Evolutionary conservation across 2,888 invertebrate genomes (phyloP).

Genomic region (Mongoloraphidia duomilia): DNA sequence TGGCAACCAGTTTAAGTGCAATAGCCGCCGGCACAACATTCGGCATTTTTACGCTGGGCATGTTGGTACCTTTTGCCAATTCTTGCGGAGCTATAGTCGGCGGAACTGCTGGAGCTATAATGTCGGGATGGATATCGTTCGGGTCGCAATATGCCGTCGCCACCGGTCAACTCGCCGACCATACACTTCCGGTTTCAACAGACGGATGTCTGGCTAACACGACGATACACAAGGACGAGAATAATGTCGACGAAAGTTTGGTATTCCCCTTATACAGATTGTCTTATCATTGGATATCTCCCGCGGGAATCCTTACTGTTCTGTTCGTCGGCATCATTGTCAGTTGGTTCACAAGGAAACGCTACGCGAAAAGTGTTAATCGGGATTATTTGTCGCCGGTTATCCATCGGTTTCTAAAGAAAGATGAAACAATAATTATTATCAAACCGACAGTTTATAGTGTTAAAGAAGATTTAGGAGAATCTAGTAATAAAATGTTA

Average conservation of each 20-base stretch:
- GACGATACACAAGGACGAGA: conserved; percentile 4
- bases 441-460: not conserved
- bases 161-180: conserved; percentile 39
- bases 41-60: conserved; percentile 70
- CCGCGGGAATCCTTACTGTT: conserved; percentile 52
- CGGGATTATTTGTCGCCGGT: conserved; percentile 44
- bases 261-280: conserved; percentile 62
- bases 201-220: conserved; percentile 26
- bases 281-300: conserved; percentile 72
- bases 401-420: conserved; percentile 31
- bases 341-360: conserved; percentile 40
- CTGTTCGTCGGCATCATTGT: conserved; percentile 52
- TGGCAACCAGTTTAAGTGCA: conserved; percentile 63
- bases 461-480: not conserved
- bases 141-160: conserved; percentile 54
- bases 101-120: conserved; percentile 41
- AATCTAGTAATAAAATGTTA: not conserved
- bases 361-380: conserved; percentile 35
- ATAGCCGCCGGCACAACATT: conserved; percentile 72
- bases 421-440: not conserved
- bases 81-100: conserved; percentile 47
- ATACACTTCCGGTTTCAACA: conserved; percentile 36
- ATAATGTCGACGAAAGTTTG: conserved; percentile 29
- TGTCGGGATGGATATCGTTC: conserved; percentile 48
- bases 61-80: conserved; percentile 69